Evolutionary conservation across 2,113 vertebrate species (phyloP), one percentile per base, ranked within the genome.

Genomic region (Toxotes jaculatrix): DNA sequence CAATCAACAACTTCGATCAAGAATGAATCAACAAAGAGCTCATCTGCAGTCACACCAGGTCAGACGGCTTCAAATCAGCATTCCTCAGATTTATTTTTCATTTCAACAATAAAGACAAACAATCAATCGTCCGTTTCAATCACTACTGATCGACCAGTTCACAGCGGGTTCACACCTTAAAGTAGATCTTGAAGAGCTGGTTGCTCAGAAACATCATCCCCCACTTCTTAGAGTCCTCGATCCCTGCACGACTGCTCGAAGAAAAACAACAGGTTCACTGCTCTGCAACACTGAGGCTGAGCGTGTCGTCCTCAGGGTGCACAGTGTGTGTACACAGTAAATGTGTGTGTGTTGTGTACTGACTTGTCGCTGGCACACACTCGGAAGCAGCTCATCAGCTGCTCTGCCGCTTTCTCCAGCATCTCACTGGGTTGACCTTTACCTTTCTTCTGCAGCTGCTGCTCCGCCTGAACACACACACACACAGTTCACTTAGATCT

Each of bases 181-280:
- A 99, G 94, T 99, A 99, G 91, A 99, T 99, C 94, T 99, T 99
- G 84, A 99, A 99, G 14, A 99, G 95, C 83, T 99, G 98, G 88
- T 99, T 99, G 88, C 98, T 97, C 0, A 99, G 95, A 86, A 99
- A 99, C 83, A 99, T 90, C 98, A 99, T 99, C 9, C 98, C 98
- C 98, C 98, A 99, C 90, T 99, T 99, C 89, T 99, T 99, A 0
- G 98, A 99, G 91, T 99, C 98, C 0, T 99, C 98, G 10, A 99
- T 98, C 4, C 97, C 96, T 1, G 98, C 98, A 11, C 98, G 98
- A 55, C 98, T 99, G 85, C 23, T 47, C 12, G 6, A 4, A 10
- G 1, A 53, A 45, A 51, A 40, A 57, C 21, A 43, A 49, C 43
- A 4, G 7, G n/a, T 9, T 7, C 3, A 8, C 51, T n/a, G 21